Evolutionary conservation across 2,113 vertebrate genomes (phyloP).

Genomic region (Neodontobutis hainanensis): DNA sequence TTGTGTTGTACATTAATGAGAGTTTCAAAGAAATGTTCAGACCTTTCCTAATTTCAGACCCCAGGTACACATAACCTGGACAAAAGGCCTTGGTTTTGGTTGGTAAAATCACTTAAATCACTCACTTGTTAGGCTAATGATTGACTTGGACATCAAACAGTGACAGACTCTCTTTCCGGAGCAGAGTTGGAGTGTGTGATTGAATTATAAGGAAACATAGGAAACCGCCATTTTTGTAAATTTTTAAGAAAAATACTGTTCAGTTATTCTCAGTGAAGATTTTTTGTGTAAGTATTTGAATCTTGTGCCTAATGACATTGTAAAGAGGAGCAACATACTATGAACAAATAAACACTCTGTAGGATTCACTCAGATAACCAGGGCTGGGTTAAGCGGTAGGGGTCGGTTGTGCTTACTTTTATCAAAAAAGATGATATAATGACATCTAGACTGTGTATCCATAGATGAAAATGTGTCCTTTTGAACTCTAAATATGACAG

Average conservation of each 20-base stretch:
- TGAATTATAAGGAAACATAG: slow-evolving; percentile 8
- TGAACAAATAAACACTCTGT: slow-evolving; percentile 1
- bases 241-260: neutral
- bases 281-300: neutral
- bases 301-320: neutral
- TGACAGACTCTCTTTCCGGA: slow-evolving; percentile 29
- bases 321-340: neutral
- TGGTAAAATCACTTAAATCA: slow-evolving; percentile 31
- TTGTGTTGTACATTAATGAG: slow-evolving; percentile 1
- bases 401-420: slow-evolving; percentile 12
- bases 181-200: slow-evolving; percentile 11
- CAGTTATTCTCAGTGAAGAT: no score
- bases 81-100: neutral
- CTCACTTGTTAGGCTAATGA: slow-evolving; percentile 59
- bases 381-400: neutral
- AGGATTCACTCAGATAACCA: slow-evolving; percentile 9
- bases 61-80: neutral
- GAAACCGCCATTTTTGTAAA: no score
- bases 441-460: slow-evolving; percentile 5
- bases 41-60: neutral
- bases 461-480: neutral
- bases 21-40: neutral
- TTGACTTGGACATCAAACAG: slow-evolving; percentile 62
- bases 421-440: slow-evolving; percentile 23
- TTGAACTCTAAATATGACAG: neutral